Percentiles rank a stretch among this genome's conserved stretches.
These are phyloP conservation scores for Thermophis baileyi DNA, from an alignment of 2,113 vertebrate genomes.

Conservation along the genomic window DNA sequence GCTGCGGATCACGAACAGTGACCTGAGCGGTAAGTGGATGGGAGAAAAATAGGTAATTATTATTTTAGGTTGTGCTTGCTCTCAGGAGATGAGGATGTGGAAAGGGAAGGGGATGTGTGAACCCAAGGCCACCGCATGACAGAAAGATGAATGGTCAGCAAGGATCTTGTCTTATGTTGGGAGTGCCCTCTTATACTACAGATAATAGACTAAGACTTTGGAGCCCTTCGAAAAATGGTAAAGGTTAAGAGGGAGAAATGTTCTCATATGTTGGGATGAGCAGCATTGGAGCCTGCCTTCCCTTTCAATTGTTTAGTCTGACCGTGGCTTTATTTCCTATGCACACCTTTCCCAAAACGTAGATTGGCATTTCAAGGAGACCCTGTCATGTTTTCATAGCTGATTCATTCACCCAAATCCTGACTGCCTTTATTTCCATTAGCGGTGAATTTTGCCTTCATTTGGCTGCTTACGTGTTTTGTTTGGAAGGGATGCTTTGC, in stretches of 20 bases:
- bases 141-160: conserved; percentile 37
- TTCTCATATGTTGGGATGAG: conserved; percentile 37
- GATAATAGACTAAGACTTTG: conserved; percentile 41
- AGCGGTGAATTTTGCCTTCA: conserved; percentile 21
- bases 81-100: conserved; percentile 30
- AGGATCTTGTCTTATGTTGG: conserved; percentile 25
- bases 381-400: conserved; percentile 40
- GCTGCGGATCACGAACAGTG: conserved; percentile 90
- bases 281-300: conserved; percentile 46
- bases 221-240: conserved; percentile 35
- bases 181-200: conserved; percentile 43
- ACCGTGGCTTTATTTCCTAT: not conserved
- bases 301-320: conserved; percentile 38
- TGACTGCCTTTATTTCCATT: conserved; percentile 34
- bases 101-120: conserved; percentile 34
- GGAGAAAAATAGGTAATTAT: not conserved
- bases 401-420: conserved; percentile 43
- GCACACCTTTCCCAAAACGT: conserved; percentile 6
- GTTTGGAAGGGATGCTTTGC: conserved; percentile 50
- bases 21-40: conserved; percentile 93
- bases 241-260: conserved; percentile 43
- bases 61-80: conserved; percentile 24
- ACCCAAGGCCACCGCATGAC: conserved; percentile 58
- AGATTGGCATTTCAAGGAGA: not conserved
- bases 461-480: conserved; percentile 47